A percentile compares a stretch with the other conserved stretches of the same genome.
Conservation (phyloP, 2,113 vertebrate genomes). For the Sarotherodon lohbergeri region DNA sequence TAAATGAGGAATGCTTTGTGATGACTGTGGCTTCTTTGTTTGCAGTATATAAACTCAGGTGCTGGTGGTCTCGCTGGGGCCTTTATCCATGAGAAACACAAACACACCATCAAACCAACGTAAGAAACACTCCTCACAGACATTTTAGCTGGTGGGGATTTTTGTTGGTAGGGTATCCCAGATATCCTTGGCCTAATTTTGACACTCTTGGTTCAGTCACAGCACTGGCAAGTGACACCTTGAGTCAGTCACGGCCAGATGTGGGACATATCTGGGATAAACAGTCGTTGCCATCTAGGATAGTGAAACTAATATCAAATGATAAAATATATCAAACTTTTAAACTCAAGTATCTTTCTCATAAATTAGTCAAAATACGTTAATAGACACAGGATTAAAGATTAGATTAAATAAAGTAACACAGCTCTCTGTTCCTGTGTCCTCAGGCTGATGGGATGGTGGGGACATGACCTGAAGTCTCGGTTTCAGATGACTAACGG, state of each 20-base stretch:
- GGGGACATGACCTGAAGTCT: constrained; percentile 85
- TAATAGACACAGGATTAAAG: neutral
- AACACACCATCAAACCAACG: constrained; percentile 77
- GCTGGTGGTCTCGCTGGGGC: constrained; percentile 87
- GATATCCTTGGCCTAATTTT: neutral
- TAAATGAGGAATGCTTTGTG: neutral
- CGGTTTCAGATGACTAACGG: constrained; percentile 91
- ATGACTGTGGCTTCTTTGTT: neutral
- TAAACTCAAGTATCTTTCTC: neutral
- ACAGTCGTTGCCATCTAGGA: neutral
- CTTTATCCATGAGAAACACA: constrained; percentile 88
- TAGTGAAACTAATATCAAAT: neutral
- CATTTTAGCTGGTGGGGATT: neutral
- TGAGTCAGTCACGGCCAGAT: neutral
- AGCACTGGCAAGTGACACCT: neutral
- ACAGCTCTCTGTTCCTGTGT: neutral
- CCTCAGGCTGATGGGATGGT: constrained; percentile 87
- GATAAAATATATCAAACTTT: neutral
- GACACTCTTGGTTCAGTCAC: neutral
- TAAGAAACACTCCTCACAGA: constrained; percentile 68
- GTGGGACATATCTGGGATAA: neutral
- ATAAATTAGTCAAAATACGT: neutral
- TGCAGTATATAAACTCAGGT: constrained; percentile 91
- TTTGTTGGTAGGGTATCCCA: neutral
- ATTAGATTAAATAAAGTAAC: neutral